Conservation (phyloP, 2,888 invertebrate genomes). For the Oasisia sp. region DNA sequence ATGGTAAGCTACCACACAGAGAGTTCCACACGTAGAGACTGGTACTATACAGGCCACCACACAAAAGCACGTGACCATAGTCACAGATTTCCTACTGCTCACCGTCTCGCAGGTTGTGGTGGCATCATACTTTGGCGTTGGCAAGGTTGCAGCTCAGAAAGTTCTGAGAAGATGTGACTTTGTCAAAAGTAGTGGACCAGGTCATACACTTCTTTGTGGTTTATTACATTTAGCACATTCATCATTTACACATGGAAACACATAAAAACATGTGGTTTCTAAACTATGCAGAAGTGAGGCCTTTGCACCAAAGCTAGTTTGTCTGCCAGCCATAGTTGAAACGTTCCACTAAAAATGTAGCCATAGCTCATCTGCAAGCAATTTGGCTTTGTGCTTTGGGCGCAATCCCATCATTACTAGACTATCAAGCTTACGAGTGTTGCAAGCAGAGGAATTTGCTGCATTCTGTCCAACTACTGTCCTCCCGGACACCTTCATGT, state of each 20-base stretch:
- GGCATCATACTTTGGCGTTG: no score
- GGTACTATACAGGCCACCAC: no score
- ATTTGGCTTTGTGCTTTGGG: neutral
- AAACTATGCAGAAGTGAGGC: slow-evolving; percentile 24
- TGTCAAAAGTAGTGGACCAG: neutral
- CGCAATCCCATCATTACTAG: neutral
- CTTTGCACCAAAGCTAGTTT: slow-evolving; percentile 17
- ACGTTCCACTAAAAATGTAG: slow-evolving; percentile 23
- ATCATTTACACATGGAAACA: slow-evolving; percentile 23
- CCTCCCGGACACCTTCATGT: neutral
- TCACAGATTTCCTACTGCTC: no score
- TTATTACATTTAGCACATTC: neutral
- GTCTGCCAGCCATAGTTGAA: slow-evolving; percentile 28
- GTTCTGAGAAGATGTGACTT: no score
- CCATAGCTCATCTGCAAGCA: slow-evolving; percentile 25
- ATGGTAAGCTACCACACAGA: no score
- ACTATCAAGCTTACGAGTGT: slow-evolving; percentile 14
- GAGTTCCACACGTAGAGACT: no score
- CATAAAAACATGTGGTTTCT: neutral
- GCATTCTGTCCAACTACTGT: neutral
- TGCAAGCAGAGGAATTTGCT: neutral
- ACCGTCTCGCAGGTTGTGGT: no score
- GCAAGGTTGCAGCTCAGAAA: no score
- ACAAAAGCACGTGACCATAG: no score
- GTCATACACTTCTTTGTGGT: neutral